Evolutionary conservation across 2,797 vertebrate species (phyloP), one percentile per base, ranked within the genome.

Genomic region (Crax fasciolata): DNA sequence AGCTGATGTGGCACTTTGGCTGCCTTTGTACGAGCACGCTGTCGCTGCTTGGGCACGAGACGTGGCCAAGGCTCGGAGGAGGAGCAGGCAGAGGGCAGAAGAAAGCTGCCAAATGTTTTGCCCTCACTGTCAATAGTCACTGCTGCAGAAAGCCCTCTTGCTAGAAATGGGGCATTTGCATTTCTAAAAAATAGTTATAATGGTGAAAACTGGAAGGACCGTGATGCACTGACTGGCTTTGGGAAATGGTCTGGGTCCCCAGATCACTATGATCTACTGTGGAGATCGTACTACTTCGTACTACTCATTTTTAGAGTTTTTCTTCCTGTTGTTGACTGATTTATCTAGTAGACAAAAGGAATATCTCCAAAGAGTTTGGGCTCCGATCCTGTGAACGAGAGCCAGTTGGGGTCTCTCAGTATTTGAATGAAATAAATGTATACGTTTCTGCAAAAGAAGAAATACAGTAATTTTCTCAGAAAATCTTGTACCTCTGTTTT

Each of bases 31-130:
- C 79, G 72, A 83, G 74, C 82, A 27, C 23, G 21, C 20, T 46
- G 57, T 17, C 46, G 55, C 57, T 92, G 84, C 86, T 77, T 75
- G 83, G 89, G 79, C 35, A 10, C 72, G 20, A 16, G 6, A 17
- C 2, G 44, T 17, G 76, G 83, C 54, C 59, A 87, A 91, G 39
- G 63, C 52, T 79, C 1, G 17, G 89, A 91, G 83, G 86, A 13
- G 1, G 23, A 70, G 70, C 63, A 76, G 85, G 87, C 74, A 89
- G 70, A 79, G 67, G 43, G 89, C 21, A 75, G 73, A 67, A 91
- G 76, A 72, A 75, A 44, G 25, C 82, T 90, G 84, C 70, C 87
- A 93, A 17, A 83, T 58, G 41, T 46, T 66, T 86, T 85, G 38
- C 51, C 24, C 66, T 66, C 78, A 38, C 78, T 93, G 72, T 23